Evolutionary conservation across 1,140 invertebrate species (phyloP).

Genomic region (Drosophila erecta): DNA sequence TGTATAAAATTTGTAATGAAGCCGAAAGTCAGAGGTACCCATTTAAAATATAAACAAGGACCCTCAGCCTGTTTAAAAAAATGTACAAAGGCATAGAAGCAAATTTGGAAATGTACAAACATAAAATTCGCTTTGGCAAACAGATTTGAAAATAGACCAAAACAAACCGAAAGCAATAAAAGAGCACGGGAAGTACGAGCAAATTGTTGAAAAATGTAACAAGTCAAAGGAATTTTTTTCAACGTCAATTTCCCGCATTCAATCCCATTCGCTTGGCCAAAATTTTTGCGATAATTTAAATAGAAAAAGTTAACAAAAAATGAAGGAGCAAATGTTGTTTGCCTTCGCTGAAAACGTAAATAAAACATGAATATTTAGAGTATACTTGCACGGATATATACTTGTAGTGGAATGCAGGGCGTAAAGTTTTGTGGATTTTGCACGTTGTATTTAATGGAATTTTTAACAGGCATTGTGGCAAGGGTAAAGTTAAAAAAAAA

Average conservation of each 20-base stretch:
- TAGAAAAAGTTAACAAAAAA: constrained; percentile 24
- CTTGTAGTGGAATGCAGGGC: neutral
- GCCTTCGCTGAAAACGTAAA: constrained; percentile 16
- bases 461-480: constrained; percentile 1
- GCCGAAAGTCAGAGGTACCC: constrained; percentile 6
- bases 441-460: constrained; percentile 9
- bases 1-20: constrained; percentile 1
- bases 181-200: constrained; percentile 19
- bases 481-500: neutral
- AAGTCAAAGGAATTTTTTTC: constrained; percentile 46
- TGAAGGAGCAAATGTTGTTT: constrained; percentile 17
- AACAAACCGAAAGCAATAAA: constrained; percentile 46
- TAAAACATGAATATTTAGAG: constrained; percentile 20
- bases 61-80: constrained; percentile 1
- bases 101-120: constrained; percentile 40
- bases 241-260: constrained; percentile 11
- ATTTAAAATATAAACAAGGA: constrained; percentile 12
- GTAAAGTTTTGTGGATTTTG: constrained; percentile 14
- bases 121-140: constrained; percentile 44
- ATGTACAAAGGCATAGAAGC: constrained; percentile 30
- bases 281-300: constrained; percentile 42
- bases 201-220: constrained; percentile 44
- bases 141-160: constrained; percentile 36
- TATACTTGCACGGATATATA: neutral
- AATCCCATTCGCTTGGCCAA: neutral